Evolutionary conservation across 2,797 vertebrate species (phyloP).

Genomic region (Aldrovandia affinis): DNA sequence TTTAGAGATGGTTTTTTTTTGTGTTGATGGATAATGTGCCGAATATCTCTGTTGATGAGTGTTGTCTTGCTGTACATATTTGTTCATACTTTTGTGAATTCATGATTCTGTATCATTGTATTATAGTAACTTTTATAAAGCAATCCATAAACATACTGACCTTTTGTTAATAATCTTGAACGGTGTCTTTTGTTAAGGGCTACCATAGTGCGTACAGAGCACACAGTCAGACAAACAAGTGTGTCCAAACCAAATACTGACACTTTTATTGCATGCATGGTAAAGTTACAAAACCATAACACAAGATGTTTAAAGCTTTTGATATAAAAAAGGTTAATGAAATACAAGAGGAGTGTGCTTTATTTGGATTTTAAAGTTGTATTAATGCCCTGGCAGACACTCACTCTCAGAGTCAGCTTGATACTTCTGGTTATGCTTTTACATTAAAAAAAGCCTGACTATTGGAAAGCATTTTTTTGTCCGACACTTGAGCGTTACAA

Average conservation of each 20-base stretch:
- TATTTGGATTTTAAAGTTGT: no score
- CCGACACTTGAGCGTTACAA: neutral
- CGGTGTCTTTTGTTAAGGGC: slow-evolving; percentile 54
- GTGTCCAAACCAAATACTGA: slow-evolving; percentile 14
- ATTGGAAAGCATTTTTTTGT: neutral
- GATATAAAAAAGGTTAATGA: slow-evolving; percentile 17
- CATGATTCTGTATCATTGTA: slow-evolving; percentile 89
- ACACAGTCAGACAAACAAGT: neutral
- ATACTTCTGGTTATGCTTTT: no score
- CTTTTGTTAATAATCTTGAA: slow-evolving; percentile 78
- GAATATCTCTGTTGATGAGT: slow-evolving; percentile 78
- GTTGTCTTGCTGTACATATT: slow-evolving; percentile 84
- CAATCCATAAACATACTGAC: slow-evolving; percentile 90
- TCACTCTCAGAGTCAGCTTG: no score
- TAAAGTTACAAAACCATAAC: slow-evolving; percentile 43
- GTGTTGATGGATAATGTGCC: slow-evolving; percentile 75
- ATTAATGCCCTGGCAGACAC: no score
- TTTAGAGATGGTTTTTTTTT: slow-evolving; percentile 67
- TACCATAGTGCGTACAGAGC: neutral
- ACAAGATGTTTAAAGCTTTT: slow-evolving; percentile 28
- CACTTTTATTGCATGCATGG: slow-evolving; percentile 28
- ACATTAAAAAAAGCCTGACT: neutral
- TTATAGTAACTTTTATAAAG: slow-evolving; percentile 92
- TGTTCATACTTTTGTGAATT: slow-evolving; percentile 88
- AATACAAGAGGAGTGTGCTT: slow-evolving; percentile 17